phyloP scores from a whole-genome alignment of 1,140 invertebrate genomes.

The Pemphigus obesinymphae region DNA sequence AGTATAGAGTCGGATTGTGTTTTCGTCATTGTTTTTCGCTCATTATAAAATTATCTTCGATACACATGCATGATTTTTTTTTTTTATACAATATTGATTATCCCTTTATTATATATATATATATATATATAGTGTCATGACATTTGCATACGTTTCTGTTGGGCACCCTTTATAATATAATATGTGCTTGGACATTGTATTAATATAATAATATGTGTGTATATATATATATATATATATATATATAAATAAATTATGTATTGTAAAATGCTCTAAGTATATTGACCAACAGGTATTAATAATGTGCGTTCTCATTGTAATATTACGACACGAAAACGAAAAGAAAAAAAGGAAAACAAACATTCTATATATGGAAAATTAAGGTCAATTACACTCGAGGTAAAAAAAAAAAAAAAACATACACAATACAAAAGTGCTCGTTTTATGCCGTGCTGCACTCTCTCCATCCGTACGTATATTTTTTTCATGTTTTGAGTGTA shows the following conservation, averaged over 20 bases:
- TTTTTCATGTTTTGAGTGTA: conserved; percentile 28
- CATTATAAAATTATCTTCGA: conserved; percentile 6
- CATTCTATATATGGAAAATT: conserved; percentile 38
- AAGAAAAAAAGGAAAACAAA: conserved; percentile 29
- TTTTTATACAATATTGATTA: not conserved
- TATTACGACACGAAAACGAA: conserved; percentile 21
- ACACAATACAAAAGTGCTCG: conserved; percentile 35
- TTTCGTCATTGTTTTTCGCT: conserved; percentile 26
- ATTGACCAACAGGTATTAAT: conserved; percentile 37
- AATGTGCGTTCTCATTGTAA: conserved; percentile 37
- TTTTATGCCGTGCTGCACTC: conserved; percentile 17
- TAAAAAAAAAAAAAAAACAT: not conserved
- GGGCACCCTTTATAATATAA: not conserved
- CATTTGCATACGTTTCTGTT: conserved; percentile 15
- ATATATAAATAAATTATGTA: too few species aligned
- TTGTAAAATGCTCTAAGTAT: conserved; percentile 15
- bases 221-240: too few species aligned
- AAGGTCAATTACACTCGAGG: conserved; percentile 35
- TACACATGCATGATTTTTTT: not conserved
- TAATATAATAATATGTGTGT: conserved; percentile 10
- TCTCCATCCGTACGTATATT: not conserved
- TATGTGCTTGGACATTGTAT: not conserved
- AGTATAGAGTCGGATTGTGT: not conserved
- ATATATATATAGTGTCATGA: not conserved
- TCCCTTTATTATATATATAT: not conserved